Evolutionary conservation across 2,797 vertebrate species (phyloP), one percentile per base, ranked within the genome.

Genomic region (Cynopterus sphinx): DNA sequence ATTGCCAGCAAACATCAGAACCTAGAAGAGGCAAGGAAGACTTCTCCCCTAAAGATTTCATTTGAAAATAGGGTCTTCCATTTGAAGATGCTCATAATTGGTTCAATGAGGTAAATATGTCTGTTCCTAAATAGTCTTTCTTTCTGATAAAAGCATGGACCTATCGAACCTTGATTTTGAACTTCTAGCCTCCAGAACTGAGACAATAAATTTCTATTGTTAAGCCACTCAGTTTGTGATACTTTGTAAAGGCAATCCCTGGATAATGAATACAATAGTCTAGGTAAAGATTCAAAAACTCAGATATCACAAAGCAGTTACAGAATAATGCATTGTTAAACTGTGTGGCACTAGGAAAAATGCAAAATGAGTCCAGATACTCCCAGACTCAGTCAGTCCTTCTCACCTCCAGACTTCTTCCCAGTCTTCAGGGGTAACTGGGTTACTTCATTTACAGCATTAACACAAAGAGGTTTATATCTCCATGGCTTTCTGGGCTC

Each of bases 231-330:
- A 87, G 28, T 83, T 75, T 87, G 46, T 84, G 46, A 8, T 84
- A 68, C 51, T 92, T 86, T 57, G 36, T 57, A 85, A 49, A 73
- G 39, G 16, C 26, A 94, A 4, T 36, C 51, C 22, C 39, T 63
- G 51, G 59, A 33, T 87, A 79, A 55, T 49, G 11, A 90, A 46
- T 24, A 39, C 24, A 77, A 7, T 51, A 43, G 46, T 81, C 51
- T 59, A 74, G 81, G 70, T 86, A 87, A 95, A 65, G 39, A 74
- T 41, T 71, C 33, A 75, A 88, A 87, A 91, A 49, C 57, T 71
- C 39, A 85, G 41, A 82, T 46, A 57, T 74, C 71, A 57, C 53
- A 68, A 82, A 78, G 11, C 24, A 11, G 19, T 28, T 77, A 26
- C 51, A 63, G 36, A 78, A 51, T 81, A 90, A 75, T 55, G 9